Evolutionary conservation across 53 echinoderm and acorn worm genomes (phyloP).

Genomic region (Patiria pectinifera): DNA sequence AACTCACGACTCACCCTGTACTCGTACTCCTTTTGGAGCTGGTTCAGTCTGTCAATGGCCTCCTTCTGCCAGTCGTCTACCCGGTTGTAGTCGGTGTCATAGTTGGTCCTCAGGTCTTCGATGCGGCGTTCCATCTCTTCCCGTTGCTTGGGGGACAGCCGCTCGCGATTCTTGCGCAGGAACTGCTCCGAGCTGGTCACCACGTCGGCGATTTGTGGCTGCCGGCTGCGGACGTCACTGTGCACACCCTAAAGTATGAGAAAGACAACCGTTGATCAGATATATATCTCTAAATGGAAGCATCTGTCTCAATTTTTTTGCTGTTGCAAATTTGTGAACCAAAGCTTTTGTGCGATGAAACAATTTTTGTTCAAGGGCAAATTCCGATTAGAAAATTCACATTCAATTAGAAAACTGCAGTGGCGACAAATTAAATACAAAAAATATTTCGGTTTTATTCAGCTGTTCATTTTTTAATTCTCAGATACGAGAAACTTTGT

Average conservation of each 20-base stretch:
- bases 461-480: too few species aligned
- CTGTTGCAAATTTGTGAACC: too few species aligned
- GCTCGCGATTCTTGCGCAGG: conserved; percentile 88
- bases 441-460: too few species aligned
- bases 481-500: too few species aligned
- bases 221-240: conserved; percentile 70
- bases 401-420: too few species aligned
- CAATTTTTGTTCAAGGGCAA: too few species aligned
- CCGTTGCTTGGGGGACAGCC: conserved; percentile 81
- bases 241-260: conserved; percentile 68
- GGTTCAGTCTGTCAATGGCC: conserved; percentile 74
- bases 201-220: conserved; percentile 81
- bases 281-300: too few species aligned
- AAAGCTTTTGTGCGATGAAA: too few species aligned
- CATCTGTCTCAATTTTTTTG: too few species aligned
- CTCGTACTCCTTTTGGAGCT: conserved; percentile 85
- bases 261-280: too few species aligned
- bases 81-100: conserved; percentile 79
- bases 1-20: conserved; percentile 74
- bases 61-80: conserved; percentile 89
- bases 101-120: conserved; percentile 73
- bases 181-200: conserved; percentile 87
- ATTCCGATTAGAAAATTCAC: too few species aligned
- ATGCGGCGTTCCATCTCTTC: conserved; percentile 77
- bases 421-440: too few species aligned